These are phyloP conservation scores for Eupithecia subumbrata DNA, from an alignment of 2,888 invertebrate genomes.

Conservation along the genomic window DNA sequence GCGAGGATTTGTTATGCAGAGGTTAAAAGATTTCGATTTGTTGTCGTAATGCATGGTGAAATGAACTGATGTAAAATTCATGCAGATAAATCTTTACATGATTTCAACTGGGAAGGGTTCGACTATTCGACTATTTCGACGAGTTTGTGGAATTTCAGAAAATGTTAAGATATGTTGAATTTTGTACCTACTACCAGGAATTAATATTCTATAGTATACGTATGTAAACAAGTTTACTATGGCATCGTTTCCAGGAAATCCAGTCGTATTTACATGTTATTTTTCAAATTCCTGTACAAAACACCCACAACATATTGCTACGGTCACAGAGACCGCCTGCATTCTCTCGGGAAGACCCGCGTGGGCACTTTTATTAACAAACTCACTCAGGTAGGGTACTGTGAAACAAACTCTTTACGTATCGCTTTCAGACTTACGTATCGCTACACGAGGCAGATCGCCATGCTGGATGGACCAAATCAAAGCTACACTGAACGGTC, in stretches of 20 bases:
- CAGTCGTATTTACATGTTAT: not conserved
- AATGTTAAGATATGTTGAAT: not conserved
- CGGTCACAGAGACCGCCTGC: not conserved
- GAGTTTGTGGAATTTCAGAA: not conserved
- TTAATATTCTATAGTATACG: not conserved
- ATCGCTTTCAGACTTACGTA: not conserved
- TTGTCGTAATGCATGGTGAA: too few species aligned
- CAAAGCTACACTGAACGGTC: not conserved
- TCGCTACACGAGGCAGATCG: not conserved
- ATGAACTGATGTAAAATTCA: not conserved
- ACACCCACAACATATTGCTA: conserved; percentile 6
- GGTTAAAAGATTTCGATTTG: too few species aligned
- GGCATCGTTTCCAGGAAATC: not conserved
- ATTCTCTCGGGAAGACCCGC: not conserved
- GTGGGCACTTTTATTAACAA: conserved; percentile 7
- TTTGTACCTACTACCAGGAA: not conserved
- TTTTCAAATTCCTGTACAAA: conserved; percentile 1
- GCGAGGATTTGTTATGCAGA: too few species aligned
- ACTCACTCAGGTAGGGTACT: not conserved
- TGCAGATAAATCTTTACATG: not conserved
- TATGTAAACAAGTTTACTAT: not conserved
- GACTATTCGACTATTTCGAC: not conserved
- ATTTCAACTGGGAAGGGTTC: not conserved
- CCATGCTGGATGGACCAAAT: not conserved
- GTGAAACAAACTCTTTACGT: not conserved